Evolutionary conservation across 1,140 invertebrate species (phyloP), one percentile per base, ranked within the genome.

Genomic region (Lethrus apterus): DNA sequence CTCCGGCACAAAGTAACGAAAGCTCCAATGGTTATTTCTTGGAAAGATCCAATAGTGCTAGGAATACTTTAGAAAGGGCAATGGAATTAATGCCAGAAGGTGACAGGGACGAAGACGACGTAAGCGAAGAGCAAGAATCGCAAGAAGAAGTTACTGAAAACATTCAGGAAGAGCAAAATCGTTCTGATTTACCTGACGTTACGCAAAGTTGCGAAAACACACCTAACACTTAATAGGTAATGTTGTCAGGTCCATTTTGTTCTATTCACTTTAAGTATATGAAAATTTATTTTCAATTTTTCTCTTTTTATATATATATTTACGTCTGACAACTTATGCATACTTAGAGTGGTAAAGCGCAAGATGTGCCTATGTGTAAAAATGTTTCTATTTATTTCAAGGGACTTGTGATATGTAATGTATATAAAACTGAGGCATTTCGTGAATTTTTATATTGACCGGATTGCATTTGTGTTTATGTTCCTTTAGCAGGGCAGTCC

Each of bases 1-100:
- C 92, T 3, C 84, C 86, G 3, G 84, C 89, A 1, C 86, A 88
- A 57, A 95, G 90, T 8, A 97, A 97, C 69, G 93, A 97, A 65
- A 90, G 88, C 11, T 87, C 90, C 5, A 95, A 92, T 67, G 91
- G 93, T 36, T 98, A 95, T 63, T 93, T 91, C 70, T 68, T 98
- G 30, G 93, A 97, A 65, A 76, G 93, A 43, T 95, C 91, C 43
- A 90, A 90, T 57, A 94, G 90, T 54, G 94, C 93, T 0, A 80
- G 88, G 43, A 86, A 91, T 60, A 94, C 88, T 0, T 72, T 96
- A 26, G 84, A 92, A 51, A 80, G 83, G 62, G 89, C 90, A 2
- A 78, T 78, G 43, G 86, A 89, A 62, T 68, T 93, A 2, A 86
- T 85, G 59, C 85, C 86, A 3, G 84, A 89, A 54, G 82, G 84